Conservation (phyloP, 1,140 invertebrate genomes). For the Drosophila burlai region DNA sequence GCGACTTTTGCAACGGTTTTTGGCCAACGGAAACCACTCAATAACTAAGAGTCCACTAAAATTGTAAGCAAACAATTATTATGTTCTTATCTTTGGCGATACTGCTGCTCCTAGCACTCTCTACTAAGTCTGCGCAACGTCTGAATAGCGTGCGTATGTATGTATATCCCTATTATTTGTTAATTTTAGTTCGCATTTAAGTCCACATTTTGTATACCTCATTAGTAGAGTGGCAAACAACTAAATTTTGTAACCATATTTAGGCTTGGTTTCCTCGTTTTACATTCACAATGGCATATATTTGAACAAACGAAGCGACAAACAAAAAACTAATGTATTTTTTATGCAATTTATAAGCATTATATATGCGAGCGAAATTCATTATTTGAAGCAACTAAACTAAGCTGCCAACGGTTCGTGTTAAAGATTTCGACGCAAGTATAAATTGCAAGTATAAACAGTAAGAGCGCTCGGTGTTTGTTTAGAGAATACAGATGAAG, state of each 20-base stretch:
- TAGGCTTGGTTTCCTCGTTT: conserved; percentile 59
- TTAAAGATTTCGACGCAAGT: conserved; percentile 55
- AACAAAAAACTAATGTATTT: conserved; percentile 64
- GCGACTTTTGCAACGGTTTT: conserved; percentile 77
- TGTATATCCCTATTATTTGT: conserved; percentile 42
- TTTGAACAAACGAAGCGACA: conserved; percentile 35
- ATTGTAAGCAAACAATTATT: conserved; percentile 62
- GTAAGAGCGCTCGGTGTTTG: conserved; percentile 41
- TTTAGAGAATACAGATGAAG: conserved; percentile 39
- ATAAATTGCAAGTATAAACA: conserved; percentile 42
- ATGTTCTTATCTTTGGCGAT: conserved; percentile 63
- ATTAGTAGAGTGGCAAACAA: conserved; percentile 75
- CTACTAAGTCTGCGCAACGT: conserved; percentile 42
- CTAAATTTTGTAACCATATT: conserved; percentile 66
- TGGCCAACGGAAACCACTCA: conserved; percentile 59
- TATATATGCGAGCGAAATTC: conserved; percentile 48
- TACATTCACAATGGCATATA: conserved; percentile 28
- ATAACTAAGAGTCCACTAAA: conserved; percentile 75
- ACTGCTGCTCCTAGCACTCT: conserved; percentile 65
- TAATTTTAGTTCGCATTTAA: conserved; percentile 58
- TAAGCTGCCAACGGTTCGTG: conserved; percentile 62
- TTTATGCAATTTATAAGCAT: conserved; percentile 75
- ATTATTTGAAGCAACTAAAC: conserved; percentile 62
- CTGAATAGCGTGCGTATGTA: not conserved
- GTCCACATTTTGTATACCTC: conserved; percentile 75